Conservation (phyloP, 2,888 invertebrate genomes). For the Gandaritis pyraliata region DNA sequence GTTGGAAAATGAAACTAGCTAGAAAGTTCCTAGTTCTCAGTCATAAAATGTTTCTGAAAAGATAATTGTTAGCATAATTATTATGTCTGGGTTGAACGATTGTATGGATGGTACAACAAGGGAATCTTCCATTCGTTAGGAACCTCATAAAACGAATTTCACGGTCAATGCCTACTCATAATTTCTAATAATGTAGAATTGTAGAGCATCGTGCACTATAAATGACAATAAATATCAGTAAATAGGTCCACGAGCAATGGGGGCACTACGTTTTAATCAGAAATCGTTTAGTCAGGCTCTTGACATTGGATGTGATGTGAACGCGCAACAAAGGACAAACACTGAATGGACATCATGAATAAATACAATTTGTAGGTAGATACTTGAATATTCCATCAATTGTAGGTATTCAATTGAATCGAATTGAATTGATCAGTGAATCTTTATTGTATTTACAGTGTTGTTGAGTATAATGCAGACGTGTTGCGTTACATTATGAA, state of each 20-base stretch:
- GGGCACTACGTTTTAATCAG: constrained; percentile 34
- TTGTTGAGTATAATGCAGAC: background rate
- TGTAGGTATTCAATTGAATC: constrained; percentile 9
- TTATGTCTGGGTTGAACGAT: too few species aligned
- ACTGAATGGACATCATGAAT: constrained; percentile 19
- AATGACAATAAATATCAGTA: constrained; percentile 35
- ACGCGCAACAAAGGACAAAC: constrained; percentile 18
- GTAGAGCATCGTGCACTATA: constrained; percentile 18
- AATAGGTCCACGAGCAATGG: constrained; percentile 21
- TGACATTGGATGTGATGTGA: constrained; percentile 38
- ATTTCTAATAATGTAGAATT: constrained; percentile 15
- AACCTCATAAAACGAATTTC: constrained; percentile 1
- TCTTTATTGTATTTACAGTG: background rate
- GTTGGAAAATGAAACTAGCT: too few species aligned
- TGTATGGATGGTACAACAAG: too few species aligned
- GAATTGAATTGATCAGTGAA: constrained; percentile 17
- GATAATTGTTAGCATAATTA: too few species aligned
- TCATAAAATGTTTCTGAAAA: too few species aligned
- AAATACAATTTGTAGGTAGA: constrained; percentile 2
- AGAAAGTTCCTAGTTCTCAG: too few species aligned
- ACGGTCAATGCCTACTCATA: constrained; percentile 8
- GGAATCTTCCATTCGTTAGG: background rate
- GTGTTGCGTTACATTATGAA: background rate
- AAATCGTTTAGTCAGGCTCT: constrained; percentile 35
- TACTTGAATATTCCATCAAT: constrained; percentile 21